Percentiles rank a stretch among this genome's conserved stretches.
Evolutionary conservation across 2,888 invertebrate genomes (phyloP).

Genomic region (Drosophila rellima): DNA sequence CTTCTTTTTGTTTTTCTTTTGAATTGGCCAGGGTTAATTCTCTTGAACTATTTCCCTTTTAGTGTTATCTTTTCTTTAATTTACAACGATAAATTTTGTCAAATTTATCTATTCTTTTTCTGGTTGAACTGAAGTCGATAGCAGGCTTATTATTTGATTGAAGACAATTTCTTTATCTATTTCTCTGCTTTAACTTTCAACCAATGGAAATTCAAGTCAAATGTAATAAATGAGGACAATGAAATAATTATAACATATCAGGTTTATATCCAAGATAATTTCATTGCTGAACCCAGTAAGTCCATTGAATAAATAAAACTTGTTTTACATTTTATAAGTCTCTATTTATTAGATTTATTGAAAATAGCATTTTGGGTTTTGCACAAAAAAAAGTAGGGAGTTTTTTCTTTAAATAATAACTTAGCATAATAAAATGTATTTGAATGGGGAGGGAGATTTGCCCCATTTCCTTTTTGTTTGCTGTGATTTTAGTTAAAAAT

Average conservation of each 20-base stretch:
- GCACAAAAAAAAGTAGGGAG: conserved; percentile 40
- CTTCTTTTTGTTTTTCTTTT: too few relatives aligned
- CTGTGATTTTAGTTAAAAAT: conserved; percentile 54
- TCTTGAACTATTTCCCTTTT: not conserved
- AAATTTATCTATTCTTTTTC: not conserved
- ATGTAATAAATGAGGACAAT: too few relatives aligned
- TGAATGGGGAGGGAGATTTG: conserved; percentile 6
- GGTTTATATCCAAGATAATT: too few relatives aligned
- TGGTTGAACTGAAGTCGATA: not conserved
- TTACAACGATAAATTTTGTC: too few relatives aligned
- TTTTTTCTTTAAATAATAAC: conserved; percentile 43
- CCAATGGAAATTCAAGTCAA: not conserved
- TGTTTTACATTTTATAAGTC: conserved; percentile 52
- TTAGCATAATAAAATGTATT: conserved; percentile 43
- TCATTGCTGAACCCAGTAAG: too few relatives aligned
- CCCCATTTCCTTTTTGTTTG: conserved; percentile 31
- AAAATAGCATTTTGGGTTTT: conserved; percentile 61
- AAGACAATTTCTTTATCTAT: not conserved
- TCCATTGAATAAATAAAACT: not conserved
- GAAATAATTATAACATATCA: too few relatives aligned
- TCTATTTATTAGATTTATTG: conserved; percentile 62
- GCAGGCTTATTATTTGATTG: not conserved
- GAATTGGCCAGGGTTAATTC: not conserved
- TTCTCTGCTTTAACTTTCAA: not conserved
- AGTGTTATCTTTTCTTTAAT: not conserved